These are phyloP conservation scores for Eurytoma californica DNA, from an alignment of 2,888 invertebrate genomes.

Conservation along the genomic window DNA sequence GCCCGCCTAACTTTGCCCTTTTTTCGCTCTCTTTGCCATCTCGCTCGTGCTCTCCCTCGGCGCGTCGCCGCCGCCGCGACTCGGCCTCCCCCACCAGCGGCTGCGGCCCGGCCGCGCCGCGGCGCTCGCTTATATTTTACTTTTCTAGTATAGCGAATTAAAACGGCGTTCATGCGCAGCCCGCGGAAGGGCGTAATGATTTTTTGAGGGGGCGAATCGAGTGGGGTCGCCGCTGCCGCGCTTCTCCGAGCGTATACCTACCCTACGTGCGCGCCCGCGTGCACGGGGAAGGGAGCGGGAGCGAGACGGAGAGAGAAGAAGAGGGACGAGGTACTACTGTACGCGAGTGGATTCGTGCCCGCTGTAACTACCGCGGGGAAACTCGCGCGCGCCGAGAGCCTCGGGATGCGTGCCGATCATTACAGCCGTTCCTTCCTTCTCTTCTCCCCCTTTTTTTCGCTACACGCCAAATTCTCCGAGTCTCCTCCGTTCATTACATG, in stretches of 20 bases:
- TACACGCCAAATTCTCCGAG: background rate
- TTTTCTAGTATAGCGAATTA: constrained; percentile 74
- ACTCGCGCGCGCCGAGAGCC: constrained; percentile 1
- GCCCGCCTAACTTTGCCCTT: constrained; percentile 25
- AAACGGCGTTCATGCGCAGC: constrained; percentile 82
- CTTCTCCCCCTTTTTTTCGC: too few species aligned
- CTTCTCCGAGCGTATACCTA: background rate
- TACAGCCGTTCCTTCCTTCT: background rate
- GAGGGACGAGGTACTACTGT: too few species aligned
- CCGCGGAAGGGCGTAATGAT: constrained; percentile 87
- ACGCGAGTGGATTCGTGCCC: constrained; percentile 1
- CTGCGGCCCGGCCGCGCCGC: constrained; percentile 71
- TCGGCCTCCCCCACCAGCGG: constrained; percentile 69
- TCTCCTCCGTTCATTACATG: background rate
- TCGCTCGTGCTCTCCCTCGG: constrained; percentile 38
- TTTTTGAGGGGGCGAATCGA: constrained; percentile 89
- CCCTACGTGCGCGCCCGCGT: background rate
- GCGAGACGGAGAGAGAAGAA: constrained; percentile 8
- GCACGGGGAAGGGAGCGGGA: constrained; percentile 11
- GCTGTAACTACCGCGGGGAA: constrained; percentile 24
- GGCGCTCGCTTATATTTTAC: constrained; percentile 72
- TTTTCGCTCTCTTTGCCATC: constrained; percentile 56
- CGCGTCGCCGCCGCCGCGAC: constrained; percentile 38
- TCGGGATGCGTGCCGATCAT: background rate
- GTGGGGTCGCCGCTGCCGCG: constrained; percentile 77